phyloP scores from a whole-genome alignment of 2,888 invertebrate species.

The Glyphotaelius pellucidus region DNA sequence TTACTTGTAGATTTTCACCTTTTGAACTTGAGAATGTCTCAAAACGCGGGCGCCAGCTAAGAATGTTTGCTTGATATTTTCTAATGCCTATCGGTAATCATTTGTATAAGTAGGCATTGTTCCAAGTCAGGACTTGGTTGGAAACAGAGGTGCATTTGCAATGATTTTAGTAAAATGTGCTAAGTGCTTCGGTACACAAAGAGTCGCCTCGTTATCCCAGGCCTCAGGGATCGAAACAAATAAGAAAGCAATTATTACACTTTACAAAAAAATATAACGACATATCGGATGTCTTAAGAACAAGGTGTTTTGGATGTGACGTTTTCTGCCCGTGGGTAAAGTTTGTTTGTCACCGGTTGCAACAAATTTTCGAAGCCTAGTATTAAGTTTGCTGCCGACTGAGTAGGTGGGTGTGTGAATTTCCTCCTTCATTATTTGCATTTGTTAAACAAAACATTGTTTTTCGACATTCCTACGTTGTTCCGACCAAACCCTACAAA shows the following conservation, averaged over 20 bases:
- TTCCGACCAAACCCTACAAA: constrained; percentile 37
- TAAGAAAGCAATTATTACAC: not conserved
- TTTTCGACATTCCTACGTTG: constrained; percentile 46
- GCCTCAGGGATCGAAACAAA: not conserved
- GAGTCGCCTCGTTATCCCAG: constrained; percentile 44
- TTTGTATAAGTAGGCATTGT: constrained; percentile 49
- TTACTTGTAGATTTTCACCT: not conserved
- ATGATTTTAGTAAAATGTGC: constrained; percentile 50
- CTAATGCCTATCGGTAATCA: constrained; percentile 37
- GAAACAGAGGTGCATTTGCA: constrained; percentile 44
- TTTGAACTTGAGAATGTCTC: constrained; percentile 16
- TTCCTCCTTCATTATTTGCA: constrained; percentile 53
- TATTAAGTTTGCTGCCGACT: constrained; percentile 45
- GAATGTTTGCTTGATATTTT: constrained; percentile 31
- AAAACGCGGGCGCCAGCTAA: constrained; percentile 36
- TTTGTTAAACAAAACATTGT: constrained; percentile 51
- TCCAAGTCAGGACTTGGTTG: constrained; percentile 41
- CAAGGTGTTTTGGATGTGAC: not conserved
- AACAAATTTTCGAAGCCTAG: not conserved
- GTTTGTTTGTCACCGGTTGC: not conserved
- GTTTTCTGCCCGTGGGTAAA: not conserved
- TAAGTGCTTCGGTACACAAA: constrained; percentile 46
- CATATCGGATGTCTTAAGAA: not conserved
- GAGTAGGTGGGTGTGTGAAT: constrained; percentile 51
- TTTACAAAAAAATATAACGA: not conserved